phyloP scores from a whole-genome alignment of 2,797 vertebrate species.

The Telmatherina bonti region DNA sequence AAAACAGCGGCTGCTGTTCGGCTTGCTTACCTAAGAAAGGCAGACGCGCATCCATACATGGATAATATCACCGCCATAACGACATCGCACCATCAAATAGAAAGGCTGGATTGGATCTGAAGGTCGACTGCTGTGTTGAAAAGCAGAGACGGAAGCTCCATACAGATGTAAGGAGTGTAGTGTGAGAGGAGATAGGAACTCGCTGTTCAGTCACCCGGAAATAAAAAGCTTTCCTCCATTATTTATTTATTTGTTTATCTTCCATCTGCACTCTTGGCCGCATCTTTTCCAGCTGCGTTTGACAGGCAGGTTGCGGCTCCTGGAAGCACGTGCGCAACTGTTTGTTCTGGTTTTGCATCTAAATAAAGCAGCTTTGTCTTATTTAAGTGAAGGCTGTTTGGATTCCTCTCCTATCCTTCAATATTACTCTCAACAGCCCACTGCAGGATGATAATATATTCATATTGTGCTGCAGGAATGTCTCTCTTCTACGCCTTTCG shows the following conservation, averaged over 20 bases:
- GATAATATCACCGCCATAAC: conserved; percentile 43
- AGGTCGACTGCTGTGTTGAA: conserved; percentile 23
- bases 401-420: conserved; percentile 44
- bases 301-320: conserved; percentile 1
- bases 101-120: conserved; percentile 50
- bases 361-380: conserved; percentile 51
- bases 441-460: conserved; percentile 69
- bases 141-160: conserved; percentile 25
- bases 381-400: conserved; percentile 52
- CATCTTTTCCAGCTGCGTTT: conserved; percentile 13
- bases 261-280: background rate
- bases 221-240: conserved; percentile 27
- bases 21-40: conserved; percentile 51
- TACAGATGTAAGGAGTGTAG: conserved; percentile 16
- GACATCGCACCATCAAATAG: conserved; percentile 22
- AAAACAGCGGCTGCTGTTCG: conserved; percentile 10
- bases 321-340: conserved; percentile 10
- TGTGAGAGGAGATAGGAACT: conserved; percentile 12
- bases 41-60: conserved; percentile 36
- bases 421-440: conserved; percentile 43
- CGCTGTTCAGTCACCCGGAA: conserved; percentile 19
- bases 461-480: conserved; percentile 59
- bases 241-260: conserved; percentile 14
- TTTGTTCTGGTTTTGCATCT: conserved; percentile 17
- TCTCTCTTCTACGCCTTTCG: conserved; percentile 62